Base-by-base conservation (phyloP, 1,140 invertebrate genomes). In the Leucophenga varia region DNA sequence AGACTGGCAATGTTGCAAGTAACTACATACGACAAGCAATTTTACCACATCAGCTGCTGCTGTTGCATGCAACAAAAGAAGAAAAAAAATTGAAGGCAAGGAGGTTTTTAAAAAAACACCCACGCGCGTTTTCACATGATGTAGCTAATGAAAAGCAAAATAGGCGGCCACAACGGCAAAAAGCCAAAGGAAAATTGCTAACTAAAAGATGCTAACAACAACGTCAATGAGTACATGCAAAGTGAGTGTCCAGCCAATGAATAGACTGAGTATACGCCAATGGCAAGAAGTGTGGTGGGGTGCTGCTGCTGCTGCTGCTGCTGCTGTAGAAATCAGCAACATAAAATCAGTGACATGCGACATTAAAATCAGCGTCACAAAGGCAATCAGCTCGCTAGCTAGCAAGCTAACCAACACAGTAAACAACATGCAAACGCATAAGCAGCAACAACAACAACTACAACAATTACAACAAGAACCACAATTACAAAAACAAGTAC, bases 271-370 rank as follows among this genome's bases (percentile, higher is more conserved):
- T n/a, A n/a, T n/a, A n/a, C n/a, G n/a, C n/a, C n/a, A n/a, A n/a
- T n/a, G n/a, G n/a, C n/a, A n/a, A n/a, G n/a, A n/a, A n/a, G n/a
- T n/a, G n/a, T n/a, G n/a, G n/a, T n/a, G n/a, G n/a, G n/a, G n/a
- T n/a, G n/a, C n/a, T n/a, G n/a, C n/a, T n/a, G n/a, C n/a, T n/a
- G n/a, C n/a, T n/a, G n/a, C n/a, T n/a, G n/a, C n/a, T n/a, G n/a
- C n/a, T n/a, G n/a, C n/a, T n/a, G n/a, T n/a, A 65, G 67, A 67
- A 68, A 52, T 67, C 56, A 53, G 46, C 63, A 67, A 67, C 63
- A 67, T 67, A 56, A 67, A 64, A 67, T 50, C 43, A 54, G 53
- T 67, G 63, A 67, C 63, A 67, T 67, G 63, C 63, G 64, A 67
- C 63, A 67, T 67, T 67, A 59, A 55, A 50, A 49, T 56, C 53